Evolutionary conservation across 2,797 vertebrate species (phyloP).

Genomic region (Garrulus glandarius): DNA sequence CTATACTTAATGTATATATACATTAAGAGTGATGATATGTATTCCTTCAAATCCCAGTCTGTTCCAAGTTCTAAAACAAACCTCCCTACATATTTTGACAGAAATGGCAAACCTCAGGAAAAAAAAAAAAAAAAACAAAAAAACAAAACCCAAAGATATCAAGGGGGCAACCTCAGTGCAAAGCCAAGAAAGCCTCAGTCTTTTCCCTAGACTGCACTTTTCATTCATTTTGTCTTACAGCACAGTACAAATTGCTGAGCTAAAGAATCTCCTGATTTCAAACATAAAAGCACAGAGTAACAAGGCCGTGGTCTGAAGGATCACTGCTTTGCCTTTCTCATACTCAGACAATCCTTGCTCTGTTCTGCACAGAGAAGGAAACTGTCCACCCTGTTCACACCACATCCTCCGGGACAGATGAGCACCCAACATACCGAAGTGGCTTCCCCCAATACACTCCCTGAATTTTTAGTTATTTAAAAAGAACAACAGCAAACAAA

Average conservation of each 20-base stretch:
- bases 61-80: not conserved
- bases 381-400: conserved; percentile 19
- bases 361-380: conserved; percentile 40
- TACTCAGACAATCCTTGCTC: conserved; percentile 19
- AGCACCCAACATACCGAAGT: conserved; percentile 12
- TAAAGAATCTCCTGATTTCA: not conserved
- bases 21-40: not conserved
- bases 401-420: conserved; percentile 25
- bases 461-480: conserved; percentile 39
- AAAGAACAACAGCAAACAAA: conserved; percentile 55
- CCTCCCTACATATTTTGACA: not conserved
- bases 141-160: not conserved
- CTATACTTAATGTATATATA: fast-evolving
- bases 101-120: not conserved
- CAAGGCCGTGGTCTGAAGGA: not conserved
- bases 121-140: too few relatives aligned
- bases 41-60: not conserved
- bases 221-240: conserved; percentile 20
- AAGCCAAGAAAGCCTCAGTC: not conserved
- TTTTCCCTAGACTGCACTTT: not conserved
- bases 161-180: not conserved
- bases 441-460: not conserved
- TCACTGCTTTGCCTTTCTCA: conserved; percentile 20
- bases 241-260: not conserved
- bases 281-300: not conserved